These are phyloP conservation scores for Leptinotarsa undecemlineata DNA, from an alignment of 1,140 invertebrate genomes.

Conservation along the genomic window DNA sequence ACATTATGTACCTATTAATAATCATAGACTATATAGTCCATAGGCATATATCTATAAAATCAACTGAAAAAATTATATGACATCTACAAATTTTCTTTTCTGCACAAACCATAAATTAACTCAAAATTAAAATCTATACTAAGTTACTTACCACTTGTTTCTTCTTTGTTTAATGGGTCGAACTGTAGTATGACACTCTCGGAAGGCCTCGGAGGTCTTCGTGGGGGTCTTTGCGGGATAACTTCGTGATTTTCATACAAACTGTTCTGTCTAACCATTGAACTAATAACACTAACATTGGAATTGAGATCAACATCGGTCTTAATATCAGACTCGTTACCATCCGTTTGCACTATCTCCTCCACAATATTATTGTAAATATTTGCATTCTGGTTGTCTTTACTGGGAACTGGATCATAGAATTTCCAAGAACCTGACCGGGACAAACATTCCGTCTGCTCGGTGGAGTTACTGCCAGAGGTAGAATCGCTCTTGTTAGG, in stretches of 20 bases:
- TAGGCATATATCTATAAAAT: too few relatives aligned
- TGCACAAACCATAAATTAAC: too few relatives aligned
- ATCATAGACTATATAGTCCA: too few relatives aligned
- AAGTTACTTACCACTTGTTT: background rate
- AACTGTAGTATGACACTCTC: slow-evolving; percentile 54
- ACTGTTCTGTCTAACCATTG: slow-evolving; percentile 45
- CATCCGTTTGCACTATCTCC: background rate
- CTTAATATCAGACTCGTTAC: background rate
- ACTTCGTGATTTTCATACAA: slow-evolving; percentile 29
- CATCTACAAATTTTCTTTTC: too few relatives aligned
- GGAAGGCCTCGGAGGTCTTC: slow-evolving; percentile 34
- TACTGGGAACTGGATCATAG: slow-evolving; percentile 57
- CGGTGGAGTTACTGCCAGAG: slow-evolving; percentile 47
- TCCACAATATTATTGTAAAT: slow-evolving; percentile 9
- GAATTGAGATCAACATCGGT: slow-evolving; percentile 34
- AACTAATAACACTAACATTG: slow-evolving; percentile 33
- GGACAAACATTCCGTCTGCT: slow-evolving; percentile 42
- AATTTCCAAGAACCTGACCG: slow-evolving; percentile 63
- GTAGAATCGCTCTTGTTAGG: slow-evolving; percentile 56
- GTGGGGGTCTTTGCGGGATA: slow-evolving; percentile 15
- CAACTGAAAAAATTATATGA: too few relatives aligned
- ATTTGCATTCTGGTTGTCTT: slow-evolving; percentile 36
- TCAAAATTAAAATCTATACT: too few relatives aligned
- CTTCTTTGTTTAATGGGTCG: slow-evolving; percentile 45
- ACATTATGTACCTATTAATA: too few relatives aligned